A percentile compares a stretch with the other conserved stretches of the same genome.
phyloP scores from a whole-genome alignment of 2,888 invertebrate genomes.

The Acrobasis consociella region DNA sequence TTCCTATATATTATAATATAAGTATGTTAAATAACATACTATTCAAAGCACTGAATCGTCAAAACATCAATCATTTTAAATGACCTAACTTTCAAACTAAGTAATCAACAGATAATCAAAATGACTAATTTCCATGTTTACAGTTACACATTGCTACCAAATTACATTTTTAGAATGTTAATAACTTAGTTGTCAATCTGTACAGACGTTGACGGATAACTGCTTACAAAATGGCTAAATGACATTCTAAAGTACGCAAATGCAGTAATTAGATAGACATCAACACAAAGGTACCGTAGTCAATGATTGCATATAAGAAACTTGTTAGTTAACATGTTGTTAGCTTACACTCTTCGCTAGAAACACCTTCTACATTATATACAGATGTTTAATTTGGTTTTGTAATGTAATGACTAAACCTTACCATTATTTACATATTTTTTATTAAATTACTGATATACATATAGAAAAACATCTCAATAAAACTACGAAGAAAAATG shows the following conservation, averaged over 20 bases:
- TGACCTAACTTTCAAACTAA: neutral
- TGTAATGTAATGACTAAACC: too few species aligned
- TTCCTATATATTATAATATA: too few species aligned
- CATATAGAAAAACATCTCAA: too few species aligned
- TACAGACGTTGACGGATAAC: constrained; percentile 21
- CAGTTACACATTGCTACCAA: constrained; percentile 8
- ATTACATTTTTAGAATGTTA: constrained; percentile 23
- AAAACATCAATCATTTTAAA: neutral
- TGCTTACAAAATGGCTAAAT: constrained; percentile 12
- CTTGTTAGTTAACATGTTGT: neutral
- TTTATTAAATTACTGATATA: too few species aligned
- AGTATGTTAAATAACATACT: too few species aligned
- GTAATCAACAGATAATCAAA: neutral
- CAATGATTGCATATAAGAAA: constrained; percentile 3
- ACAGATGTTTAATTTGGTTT: too few species aligned
- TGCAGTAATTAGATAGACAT: constrained; percentile 16
- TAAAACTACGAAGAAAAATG: too few species aligned
- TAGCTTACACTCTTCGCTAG: neutral
- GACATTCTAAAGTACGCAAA: constrained; percentile 9
- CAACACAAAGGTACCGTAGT: neutral
- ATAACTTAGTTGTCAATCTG: constrained; percentile 22
- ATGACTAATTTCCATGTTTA: neutral
- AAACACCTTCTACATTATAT: too few species aligned
- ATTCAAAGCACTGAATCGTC: neutral
- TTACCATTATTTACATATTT: too few species aligned